Conservation (phyloP, 2,113 vertebrate genomes). For the Phalacrocorax pelagicus region DNA sequence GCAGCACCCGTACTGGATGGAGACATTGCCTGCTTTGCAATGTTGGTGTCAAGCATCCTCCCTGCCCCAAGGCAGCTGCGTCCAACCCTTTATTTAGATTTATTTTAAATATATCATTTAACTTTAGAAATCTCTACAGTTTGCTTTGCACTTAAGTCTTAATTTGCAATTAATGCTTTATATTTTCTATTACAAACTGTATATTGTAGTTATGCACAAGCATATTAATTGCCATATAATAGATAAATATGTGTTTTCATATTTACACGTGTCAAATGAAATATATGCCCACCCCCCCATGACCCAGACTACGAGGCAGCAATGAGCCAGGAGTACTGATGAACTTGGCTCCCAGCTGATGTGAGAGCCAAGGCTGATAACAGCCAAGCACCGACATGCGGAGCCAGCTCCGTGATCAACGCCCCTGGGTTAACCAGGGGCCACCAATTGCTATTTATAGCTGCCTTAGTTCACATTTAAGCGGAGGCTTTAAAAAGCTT, state of each 20-base stretch:
- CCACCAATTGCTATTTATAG: neutral
- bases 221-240: neutral
- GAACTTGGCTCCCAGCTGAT: neutral
- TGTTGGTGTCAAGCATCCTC: neutral
- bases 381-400: neutral
- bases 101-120: neutral
- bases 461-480: neutral
- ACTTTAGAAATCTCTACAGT: neutral
- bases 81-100: neutral
- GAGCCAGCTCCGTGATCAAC: neutral
- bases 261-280: neutral
- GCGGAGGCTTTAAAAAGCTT: neutral
- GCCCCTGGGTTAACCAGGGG: constrained; percentile 27
- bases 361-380: neutral
- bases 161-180: neutral
- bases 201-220: neutral
- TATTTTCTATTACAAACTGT: neutral
- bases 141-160: neutral
- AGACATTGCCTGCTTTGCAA: neutral
- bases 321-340: neutral
- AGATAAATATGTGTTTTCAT: neutral
- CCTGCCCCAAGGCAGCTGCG: neutral
- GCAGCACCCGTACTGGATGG: neutral
- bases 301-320: neutral
- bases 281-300: neutral